Evolutionary conservation across 2,113 vertebrate species (phyloP).

Genomic region (Lycaon pictus): DNA sequence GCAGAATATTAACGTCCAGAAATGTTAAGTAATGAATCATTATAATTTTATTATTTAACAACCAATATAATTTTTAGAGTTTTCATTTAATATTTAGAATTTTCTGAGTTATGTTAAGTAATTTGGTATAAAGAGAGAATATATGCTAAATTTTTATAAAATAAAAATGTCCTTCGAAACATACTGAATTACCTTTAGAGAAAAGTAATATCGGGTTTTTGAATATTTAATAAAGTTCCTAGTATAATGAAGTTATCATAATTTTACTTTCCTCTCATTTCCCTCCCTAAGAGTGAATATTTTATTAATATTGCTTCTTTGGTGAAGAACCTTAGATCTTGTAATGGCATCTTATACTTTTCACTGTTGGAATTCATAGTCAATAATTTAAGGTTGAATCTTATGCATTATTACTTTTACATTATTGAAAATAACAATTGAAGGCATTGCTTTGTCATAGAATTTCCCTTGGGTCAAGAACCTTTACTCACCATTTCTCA

Average conservation of each 20-base stretch:
- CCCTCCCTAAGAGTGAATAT: neutral
- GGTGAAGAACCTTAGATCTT: slow-evolving; percentile 8
- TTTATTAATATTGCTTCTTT: slow-evolving; percentile 69
- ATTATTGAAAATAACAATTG: neutral
- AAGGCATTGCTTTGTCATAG: slow-evolving; percentile 57
- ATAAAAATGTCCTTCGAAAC: slow-evolving; percentile 9
- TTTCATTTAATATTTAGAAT: slow-evolving; percentile 69
- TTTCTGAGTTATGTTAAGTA: slow-evolving; percentile 61
- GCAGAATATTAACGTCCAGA: neutral
- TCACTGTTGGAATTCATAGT: slow-evolving; percentile 56
- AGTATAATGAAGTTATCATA: slow-evolving; percentile 41
- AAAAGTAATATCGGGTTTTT: slow-evolving; percentile 47
- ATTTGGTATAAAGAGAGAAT: slow-evolving; percentile 7
- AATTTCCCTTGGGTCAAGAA: slow-evolving; percentile 76
- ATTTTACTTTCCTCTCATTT: slow-evolving; percentile 64
- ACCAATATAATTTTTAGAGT: slow-evolving; percentile 66
- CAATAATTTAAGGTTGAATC: slow-evolving; percentile 57
- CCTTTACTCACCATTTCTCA: slow-evolving; percentile 73
- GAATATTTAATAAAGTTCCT: slow-evolving; percentile 68
- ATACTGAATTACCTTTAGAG: slow-evolving; percentile 48
- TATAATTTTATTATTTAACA: slow-evolving; percentile 52
- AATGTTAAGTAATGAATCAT: slow-evolving; percentile 14
- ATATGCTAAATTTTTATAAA: slow-evolving; percentile 39
- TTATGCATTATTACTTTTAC: neutral
- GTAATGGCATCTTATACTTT: slow-evolving; percentile 48